Evolutionary conservation across 2,113 vertebrate genomes (phyloP).

Genomic region (Danio rerio): GRCz12tu NC_133195.1:54763501-54764000

Average conservation of each 20-base stretch:
- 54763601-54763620: conserved; percentile 72
- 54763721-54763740: background rate
- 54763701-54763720: conserved; percentile 61
- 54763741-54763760: conserved; percentile 75
- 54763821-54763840: conserved; percentile 84
- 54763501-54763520: conserved; percentile 71
- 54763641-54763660: conserved; percentile 60
- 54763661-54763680: conserved; percentile 79
- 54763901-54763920: conserved; percentile 85
- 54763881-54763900: conserved; percentile 86
- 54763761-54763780: conserved; percentile 85
- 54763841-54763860: conserved; percentile 83
- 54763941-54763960: conserved; percentile 86
- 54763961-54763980: conserved; percentile 93
- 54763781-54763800: conserved; percentile 89
- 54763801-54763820: conserved; percentile 77
- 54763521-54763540: conserved; percentile 62
- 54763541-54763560: conserved; percentile 64
- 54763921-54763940: conserved; percentile 84
- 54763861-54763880: conserved; percentile 91
- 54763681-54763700: conserved; percentile 75
- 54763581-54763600: conserved; percentile 68
- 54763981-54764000: conserved; percentile 85
- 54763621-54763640: conserved; percentile 53
- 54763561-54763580: conserved; percentile 67